Evolutionary conservation across 2,113 vertebrate species (phyloP), one percentile per base, ranked within the genome.

Genomic region (Hyaena hyaena): DNA sequence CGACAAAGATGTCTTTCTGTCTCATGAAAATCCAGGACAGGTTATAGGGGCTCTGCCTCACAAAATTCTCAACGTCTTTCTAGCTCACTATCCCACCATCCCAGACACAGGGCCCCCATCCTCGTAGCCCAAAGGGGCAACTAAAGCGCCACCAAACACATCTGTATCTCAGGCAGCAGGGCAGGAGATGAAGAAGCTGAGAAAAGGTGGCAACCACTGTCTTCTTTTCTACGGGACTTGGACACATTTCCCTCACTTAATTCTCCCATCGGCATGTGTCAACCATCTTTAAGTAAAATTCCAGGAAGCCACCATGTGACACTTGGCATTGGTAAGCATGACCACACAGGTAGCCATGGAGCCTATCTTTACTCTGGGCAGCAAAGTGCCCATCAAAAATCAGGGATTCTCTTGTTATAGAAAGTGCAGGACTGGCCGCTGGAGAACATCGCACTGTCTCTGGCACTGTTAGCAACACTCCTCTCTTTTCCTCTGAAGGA

Each of bases 201-300:
- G 23, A 31, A 84, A 84, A 66, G n/a, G 65, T 1, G 0, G 53
- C 35, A 79, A 97, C 31, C 45, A 33, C 21, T 63, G 23, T 61
- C 81, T 84, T 89, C 31, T 95, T 91, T 58, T 58, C 83, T 77
- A 19, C 74, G 33, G 66, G 86, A 79, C 74, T 93, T 74, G 61
- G 68, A 93, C 66, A 94, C 17, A 74, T n/a, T 77, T 81, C 68
- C 35, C 48, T 92, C 79, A 89, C 43, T 95, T 84, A 77, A 92
- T 82, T 93, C 89, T n/a, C 65, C 83, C 79, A 96, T 65, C 61
- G 69, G 58, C 65, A 43, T 15, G 55, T 5, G 4, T 48, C 48
- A 77, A 69, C 11, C 35, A 35, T 74, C 50, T 61, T 69, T 74
- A 58, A 76, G 76, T n/a, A 87, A 87, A 97, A 87, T 39, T 83